Evolutionary conservation across 1,140 invertebrate species (phyloP).

Genomic region (Aphelinus atriplicis): DNA sequence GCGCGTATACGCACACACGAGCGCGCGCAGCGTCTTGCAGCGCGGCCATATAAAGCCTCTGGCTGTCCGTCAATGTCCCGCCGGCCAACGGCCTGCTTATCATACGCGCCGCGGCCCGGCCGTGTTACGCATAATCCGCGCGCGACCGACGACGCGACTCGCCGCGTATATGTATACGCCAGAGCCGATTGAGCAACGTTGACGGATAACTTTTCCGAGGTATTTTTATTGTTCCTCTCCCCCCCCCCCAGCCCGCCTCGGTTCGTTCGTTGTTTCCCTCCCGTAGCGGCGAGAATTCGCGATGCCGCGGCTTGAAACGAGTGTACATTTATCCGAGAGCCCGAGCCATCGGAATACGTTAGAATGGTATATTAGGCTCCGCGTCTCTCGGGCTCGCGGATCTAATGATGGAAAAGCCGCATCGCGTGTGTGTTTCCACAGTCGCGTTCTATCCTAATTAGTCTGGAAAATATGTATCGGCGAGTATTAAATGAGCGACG

Average conservation of each 20-base stretch:
- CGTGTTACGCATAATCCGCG: conserved; percentile 47
- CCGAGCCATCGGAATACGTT: no score
- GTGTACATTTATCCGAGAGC: no score
- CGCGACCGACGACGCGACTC: background rate
- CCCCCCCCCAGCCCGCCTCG: no score
- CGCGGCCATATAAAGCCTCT: conserved; percentile 60
- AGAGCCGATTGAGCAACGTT: conserved; percentile 30
- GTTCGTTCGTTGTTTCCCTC: background rate
- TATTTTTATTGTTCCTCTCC: conserved; percentile 35
- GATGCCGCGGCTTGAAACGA: background rate
- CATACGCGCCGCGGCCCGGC: conserved; percentile 43
- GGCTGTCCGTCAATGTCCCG: conserved; percentile 66
- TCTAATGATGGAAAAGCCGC: no score
- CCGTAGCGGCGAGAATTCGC: background rate
- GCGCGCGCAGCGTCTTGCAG: conserved; percentile 43
- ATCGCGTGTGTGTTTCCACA: no score
- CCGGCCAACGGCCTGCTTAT: conserved; percentile 54
- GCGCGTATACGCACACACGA: conserved; percentile 41
- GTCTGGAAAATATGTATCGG: no score
- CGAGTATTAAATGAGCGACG: no score
- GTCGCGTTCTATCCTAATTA: no score
- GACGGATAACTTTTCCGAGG: conserved; percentile 37
- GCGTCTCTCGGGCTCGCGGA: no score
- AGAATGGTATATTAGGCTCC: no score
- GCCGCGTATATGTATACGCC: no score